Conservation (phyloP, 2,888 invertebrate species). For the Eilema caniola region DNA sequence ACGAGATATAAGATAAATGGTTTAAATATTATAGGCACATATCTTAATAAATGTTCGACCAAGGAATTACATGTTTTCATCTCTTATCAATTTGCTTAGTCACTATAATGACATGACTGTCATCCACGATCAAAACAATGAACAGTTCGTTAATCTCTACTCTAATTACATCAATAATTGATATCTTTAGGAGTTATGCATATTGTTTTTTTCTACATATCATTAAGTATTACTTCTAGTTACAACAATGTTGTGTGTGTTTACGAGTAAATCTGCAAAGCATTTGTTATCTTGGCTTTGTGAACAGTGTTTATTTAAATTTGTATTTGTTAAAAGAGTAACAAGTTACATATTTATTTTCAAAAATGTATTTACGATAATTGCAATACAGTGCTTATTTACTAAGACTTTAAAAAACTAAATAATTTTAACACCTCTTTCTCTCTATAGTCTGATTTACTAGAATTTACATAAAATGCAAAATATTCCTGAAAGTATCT, state of each 20-base stretch:
- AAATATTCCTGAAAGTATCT: constrained; percentile 28
- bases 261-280: not conserved
- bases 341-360: not conserved
- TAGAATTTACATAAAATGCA: not conserved
- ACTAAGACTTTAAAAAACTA: not conserved
- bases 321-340: not conserved
- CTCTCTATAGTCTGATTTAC: not conserved
- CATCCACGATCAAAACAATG: constrained; percentile 39
- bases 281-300: not conserved
- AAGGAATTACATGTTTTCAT: not conserved
- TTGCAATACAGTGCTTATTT: not conserved
- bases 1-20: no score
- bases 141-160: constrained; percentile 36
- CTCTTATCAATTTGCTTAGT: not conserved
- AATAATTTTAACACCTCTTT: no score
- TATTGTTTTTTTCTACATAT: constrained; percentile 17
- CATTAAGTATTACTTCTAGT: constrained; percentile 24
- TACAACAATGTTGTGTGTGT: constrained; percentile 25
- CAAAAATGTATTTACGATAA: not conserved
- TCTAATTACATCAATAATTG: constrained; percentile 31
- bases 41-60: not conserved
- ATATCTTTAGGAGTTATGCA: constrained; percentile 25
- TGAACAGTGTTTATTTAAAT: not conserved
- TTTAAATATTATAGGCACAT: not conserved
- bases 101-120: constrained; percentile 9